A percentile compares a stretch with the other conserved stretches of the same genome.
Conservation (phyloP, 2,888 invertebrate genomes). For the Chrysolina americana region DNA sequence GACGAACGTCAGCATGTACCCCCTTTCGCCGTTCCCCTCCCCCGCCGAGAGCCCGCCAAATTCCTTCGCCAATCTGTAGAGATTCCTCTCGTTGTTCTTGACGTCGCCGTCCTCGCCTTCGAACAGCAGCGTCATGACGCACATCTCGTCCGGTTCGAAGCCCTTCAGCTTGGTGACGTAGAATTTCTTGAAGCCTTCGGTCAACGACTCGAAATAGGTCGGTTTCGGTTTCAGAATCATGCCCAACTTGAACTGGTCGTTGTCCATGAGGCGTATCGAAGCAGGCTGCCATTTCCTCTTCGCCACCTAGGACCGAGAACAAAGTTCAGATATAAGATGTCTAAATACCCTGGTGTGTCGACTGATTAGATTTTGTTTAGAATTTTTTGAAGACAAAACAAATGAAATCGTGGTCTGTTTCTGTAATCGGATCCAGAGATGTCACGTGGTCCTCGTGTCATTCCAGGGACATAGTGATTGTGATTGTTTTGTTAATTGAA, state of each 20-base stretch:
- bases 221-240: constrained; percentile 80
- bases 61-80: constrained; percentile 84
- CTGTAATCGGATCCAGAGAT: no score
- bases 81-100: constrained; percentile 79
- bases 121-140: constrained; percentile 94
- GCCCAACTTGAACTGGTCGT: constrained; percentile 97
- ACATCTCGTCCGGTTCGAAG: constrained; percentile 84
- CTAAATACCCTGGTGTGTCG: no score
- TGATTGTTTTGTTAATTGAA: no score
- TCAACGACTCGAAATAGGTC: constrained; percentile 77
- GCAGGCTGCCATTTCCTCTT: constrained; percentile 84
- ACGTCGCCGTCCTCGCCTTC: constrained; percentile 87
- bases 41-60: constrained; percentile 92
- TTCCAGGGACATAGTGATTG: no score
- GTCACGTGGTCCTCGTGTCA: no score
- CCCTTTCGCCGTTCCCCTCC: constrained; percentile 93
- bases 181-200: constrained; percentile 87
- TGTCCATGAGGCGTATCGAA: constrained; percentile 96
- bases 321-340: no score
- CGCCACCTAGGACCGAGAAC: constrained; percentile 35
- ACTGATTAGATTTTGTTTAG: no score
- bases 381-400: no score
- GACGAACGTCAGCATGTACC: constrained; percentile 96
- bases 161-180: constrained; percentile 92
- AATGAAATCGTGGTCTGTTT: no score